Conservation (phyloP, 2,113 vertebrate genomes). For the Himantopus leucocephalus region DNA sequence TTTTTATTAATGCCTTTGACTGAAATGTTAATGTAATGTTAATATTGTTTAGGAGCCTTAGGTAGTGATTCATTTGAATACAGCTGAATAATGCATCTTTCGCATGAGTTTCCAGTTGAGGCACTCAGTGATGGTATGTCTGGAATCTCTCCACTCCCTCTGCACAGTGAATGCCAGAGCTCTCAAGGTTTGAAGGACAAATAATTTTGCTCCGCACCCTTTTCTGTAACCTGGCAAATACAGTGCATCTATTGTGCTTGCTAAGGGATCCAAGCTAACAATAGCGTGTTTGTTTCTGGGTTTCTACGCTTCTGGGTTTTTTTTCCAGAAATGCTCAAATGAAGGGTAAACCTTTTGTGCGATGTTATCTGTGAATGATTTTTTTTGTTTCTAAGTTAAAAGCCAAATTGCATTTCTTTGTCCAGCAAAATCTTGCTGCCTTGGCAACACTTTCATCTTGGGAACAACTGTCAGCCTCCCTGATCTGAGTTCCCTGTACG, state of each 20-base stretch:
- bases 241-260: slow-evolving; percentile 3
- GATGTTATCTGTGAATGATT: not conserved
- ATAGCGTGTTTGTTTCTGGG: not conserved
- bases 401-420: not conserved
- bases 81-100: slow-evolving; percentile 1
- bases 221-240: slow-evolving; percentile 7
- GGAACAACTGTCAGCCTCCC: not conserved
- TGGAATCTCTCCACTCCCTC: slow-evolving; percentile 23
- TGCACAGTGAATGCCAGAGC: not conserved
- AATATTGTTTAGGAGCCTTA: not conserved
- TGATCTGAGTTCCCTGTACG: not conserved
- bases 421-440: not conserved
- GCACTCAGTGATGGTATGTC: not conserved
- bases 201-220: not conserved
- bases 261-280: not conserved
- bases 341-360: not conserved
- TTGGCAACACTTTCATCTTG: not conserved
- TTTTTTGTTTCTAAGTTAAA: not conserved
- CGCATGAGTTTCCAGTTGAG: slow-evolving; percentile 16
- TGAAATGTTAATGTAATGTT: not conserved
- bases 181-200: slow-evolving; percentile 21
- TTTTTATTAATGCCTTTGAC: not conserved
- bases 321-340: not conserved
- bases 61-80: not conserved
- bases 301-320: not conserved